Percentiles rank a stretch among this genome's conserved stretches.
Conservation (phyloP, 2,797 vertebrate genomes). For the Neopelma chrysocephalum region DNA sequence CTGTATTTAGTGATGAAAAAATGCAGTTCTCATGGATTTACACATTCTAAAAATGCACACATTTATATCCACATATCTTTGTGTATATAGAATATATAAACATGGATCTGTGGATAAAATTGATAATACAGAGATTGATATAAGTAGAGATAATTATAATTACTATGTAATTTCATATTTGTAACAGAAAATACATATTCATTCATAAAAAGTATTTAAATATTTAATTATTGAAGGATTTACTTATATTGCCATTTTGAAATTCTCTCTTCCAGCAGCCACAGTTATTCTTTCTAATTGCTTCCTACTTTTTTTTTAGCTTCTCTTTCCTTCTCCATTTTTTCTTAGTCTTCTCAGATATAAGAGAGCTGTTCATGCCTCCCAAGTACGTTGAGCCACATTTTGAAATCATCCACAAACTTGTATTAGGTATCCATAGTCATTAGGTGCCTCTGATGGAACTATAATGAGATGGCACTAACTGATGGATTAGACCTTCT, state of each 20-base stretch:
- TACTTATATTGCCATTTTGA: background rate
- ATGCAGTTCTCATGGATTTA: background rate
- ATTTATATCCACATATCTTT: background rate
- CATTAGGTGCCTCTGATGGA: background rate
- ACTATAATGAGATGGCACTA: constrained; percentile 20
- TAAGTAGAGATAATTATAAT: background rate
- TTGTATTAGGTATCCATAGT: background rate
- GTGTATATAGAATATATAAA: background rate
- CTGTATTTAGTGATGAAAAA: background rate
- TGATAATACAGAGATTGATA: background rate
- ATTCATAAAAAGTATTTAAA: background rate
- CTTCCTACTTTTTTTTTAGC: background rate
- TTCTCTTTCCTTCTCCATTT: background rate
- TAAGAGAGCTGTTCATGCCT: background rate
- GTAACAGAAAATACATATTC: background rate
- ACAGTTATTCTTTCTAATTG: background rate
- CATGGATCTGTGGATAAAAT: background rate
- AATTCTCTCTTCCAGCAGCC: background rate
- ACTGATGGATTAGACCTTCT: constrained; percentile 16
- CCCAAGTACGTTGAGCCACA: background rate
- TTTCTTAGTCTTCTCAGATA: background rate
- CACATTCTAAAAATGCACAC: background rate
- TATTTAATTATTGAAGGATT: background rate
- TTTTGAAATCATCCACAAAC: background rate
- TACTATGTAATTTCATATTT: background rate